These are phyloP conservation scores for Poecilia gillii DNA, from an alignment of 2,797 vertebrate genomes.

Conservation along the genomic window DNA sequence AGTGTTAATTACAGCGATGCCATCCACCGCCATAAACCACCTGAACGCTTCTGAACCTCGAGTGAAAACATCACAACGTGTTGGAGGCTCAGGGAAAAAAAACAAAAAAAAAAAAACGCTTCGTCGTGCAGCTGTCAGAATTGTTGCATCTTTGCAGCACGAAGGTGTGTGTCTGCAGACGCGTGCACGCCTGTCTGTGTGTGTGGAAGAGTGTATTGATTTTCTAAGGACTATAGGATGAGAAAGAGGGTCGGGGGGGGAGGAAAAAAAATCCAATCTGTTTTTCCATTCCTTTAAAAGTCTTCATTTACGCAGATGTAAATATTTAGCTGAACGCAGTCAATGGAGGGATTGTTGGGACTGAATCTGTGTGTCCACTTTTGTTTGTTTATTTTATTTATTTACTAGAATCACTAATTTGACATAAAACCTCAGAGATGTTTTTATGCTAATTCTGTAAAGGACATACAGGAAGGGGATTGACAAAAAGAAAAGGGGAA, in stretches of 20 bases:
- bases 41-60: slow-evolving; percentile 14
- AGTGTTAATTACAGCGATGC: slow-evolving; percentile 22
- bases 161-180: slow-evolving; percentile 25
- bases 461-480: slow-evolving; percentile 61
- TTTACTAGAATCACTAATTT: slow-evolving; percentile 80
- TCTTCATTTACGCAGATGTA: slow-evolving; percentile 78
- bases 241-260: slow-evolving; percentile 44
- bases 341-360: slow-evolving; percentile 77
- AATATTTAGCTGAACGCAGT: slow-evolving; percentile 75
- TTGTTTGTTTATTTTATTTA: slow-evolving; percentile 50
- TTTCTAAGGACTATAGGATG: slow-evolving; percentile 62
- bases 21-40: slow-evolving; percentile 5
- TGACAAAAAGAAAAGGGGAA: slow-evolving; percentile 38
- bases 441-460: slow-evolving; percentile 67
- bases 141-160: slow-evolving; percentile 47
- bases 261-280: slow-evolving; percentile 60
- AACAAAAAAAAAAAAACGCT: no score
- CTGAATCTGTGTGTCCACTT: slow-evolving; percentile 70
- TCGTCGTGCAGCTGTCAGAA: slow-evolving; percentile 44
- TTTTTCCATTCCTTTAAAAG: slow-evolving; percentile 79
- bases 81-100: slow-evolving; percentile 9
- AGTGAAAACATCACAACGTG: slow-evolving; percentile 15
- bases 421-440: slow-evolving; percentile 67
- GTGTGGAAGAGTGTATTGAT: slow-evolving; percentile 66
- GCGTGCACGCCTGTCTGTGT: slow-evolving; percentile 14